Conservation (phyloP, 2,797 vertebrate species). For the Sebastes taczanowskii region DNA sequence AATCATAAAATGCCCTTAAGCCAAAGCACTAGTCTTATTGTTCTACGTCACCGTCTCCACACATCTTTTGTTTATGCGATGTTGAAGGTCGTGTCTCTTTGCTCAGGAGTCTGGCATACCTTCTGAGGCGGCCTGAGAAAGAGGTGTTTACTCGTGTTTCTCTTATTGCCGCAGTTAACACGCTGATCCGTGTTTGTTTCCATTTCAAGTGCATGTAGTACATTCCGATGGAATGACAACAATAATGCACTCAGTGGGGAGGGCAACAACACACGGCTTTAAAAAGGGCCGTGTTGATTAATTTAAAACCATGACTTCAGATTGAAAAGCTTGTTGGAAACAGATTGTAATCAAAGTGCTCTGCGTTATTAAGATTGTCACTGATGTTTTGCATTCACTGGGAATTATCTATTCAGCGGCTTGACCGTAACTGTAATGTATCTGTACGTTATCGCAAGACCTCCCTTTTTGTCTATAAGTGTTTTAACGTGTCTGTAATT, state of each 20-base stretch:
- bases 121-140: conserved; percentile 43
- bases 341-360: conserved; percentile 12
- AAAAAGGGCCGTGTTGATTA: not conserved
- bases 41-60: conserved; percentile 31
- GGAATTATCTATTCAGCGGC: conserved; percentile 30
- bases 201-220: conserved; percentile 41
- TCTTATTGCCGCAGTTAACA: conserved; percentile 52
- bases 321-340: not conserved
- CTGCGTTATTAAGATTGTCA: conserved; percentile 15
- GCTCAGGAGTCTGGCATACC: conserved; percentile 38
- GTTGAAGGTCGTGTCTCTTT: conserved; percentile 44
- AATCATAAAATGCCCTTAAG: conserved; percentile 49
- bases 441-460: conserved; percentile 58
- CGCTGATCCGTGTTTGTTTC: conserved; percentile 48
- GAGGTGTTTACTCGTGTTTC: conserved; percentile 59
- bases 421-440: conserved; percentile 48
- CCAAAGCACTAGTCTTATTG: conserved; percentile 27
- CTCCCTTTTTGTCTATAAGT: conserved; percentile 67
- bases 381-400: conserved; percentile 33
- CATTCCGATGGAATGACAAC: conserved; percentile 41
- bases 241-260: conserved; percentile 6
- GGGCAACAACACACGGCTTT: conserved; percentile 12
- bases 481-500: conserved; percentile 77
- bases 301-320: conserved; percentile 7
- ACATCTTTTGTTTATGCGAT: conserved; percentile 65